Evolutionary conservation across 2,888 invertebrate species (phyloP).

Genomic region (Dryococelus australis): DNA sequence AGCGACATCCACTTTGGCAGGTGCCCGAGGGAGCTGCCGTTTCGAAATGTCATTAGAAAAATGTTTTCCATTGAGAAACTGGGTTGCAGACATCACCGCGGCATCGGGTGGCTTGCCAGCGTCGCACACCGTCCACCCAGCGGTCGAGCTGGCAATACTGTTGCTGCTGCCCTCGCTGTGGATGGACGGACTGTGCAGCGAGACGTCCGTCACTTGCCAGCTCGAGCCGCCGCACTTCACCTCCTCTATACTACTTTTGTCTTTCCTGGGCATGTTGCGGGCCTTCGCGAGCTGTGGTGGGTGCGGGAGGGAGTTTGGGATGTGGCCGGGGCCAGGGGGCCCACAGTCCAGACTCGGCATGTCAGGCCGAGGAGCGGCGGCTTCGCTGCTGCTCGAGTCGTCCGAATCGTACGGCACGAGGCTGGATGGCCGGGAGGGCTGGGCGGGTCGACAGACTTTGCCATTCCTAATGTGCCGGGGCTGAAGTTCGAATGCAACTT

Average conservation of each 20-base stretch:
- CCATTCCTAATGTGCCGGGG: slow-evolving; percentile 39
- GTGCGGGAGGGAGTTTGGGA: slow-evolving; percentile 18
- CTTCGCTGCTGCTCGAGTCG: slow-evolving; percentile 56
- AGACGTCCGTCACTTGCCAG: slow-evolving; percentile 47
- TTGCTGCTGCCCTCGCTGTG: slow-evolving; percentile 38
- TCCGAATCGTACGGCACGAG: slow-evolving; percentile 60
- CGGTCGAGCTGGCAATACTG: slow-evolving; percentile 40
- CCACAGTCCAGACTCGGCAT: slow-evolving; percentile 36
- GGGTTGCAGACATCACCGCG: slow-evolving; percentile 1
- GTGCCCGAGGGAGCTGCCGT: slow-evolving; percentile 10
- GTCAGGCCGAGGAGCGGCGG: slow-evolving; percentile 47
- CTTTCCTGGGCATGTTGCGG: slow-evolving; percentile 48
- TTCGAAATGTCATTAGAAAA: slow-evolving; percentile 16
- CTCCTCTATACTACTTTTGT: slow-evolving; percentile 47
- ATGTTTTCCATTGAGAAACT: not conserved
- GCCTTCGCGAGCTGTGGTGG: too few species aligned
- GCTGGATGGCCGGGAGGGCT: slow-evolving; percentile 49
- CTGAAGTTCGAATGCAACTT: slow-evolving; percentile 39
- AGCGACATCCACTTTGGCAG: not conserved
- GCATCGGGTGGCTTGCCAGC: not conserved
- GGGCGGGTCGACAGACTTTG: slow-evolving; percentile 40
- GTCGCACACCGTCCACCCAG: slow-evolving; percentile 39
- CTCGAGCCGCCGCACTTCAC: slow-evolving; percentile 50
- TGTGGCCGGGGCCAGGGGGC: not conserved
- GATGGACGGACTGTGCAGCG: slow-evolving; percentile 37